Evolutionary conservation across 2,113 vertebrate species (phyloP), one percentile per base, ranked within the genome.

Genomic region (Puntigrus tetrazona): DNA sequence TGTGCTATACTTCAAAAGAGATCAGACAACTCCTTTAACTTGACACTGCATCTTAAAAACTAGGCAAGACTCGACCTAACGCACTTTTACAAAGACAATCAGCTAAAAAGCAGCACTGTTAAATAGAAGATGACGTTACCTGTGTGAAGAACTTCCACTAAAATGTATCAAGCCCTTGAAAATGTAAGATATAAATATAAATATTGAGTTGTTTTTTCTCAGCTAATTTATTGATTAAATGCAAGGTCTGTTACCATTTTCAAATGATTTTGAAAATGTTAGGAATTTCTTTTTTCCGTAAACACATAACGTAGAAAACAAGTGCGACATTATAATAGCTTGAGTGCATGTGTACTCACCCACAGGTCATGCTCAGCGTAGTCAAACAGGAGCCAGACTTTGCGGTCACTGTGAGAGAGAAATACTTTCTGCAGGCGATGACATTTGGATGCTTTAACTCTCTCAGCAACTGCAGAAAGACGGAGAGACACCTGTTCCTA

Each of bases 371-470:
- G 96, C 85, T 97, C 96, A 79, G 96, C 96, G 85, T 97, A 97
- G 92, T 97, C 96, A 87, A 97, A 97, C 69, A 97, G 95, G 78
- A 97, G 93, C 96, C 96, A 97, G 89, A 97, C 96, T 89, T 97
- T 97, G 84, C 96, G 94, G 89, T 97, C 96, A 74, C 96, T 97
- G 90, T 97, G 96, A 80, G 96, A 97, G 91, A 97, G 94, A 92
- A 97, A 97, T 81, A 97, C 96, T 89, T 97, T 97, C 92, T 97
- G 96, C 90, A 97, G 93, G 0, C 95, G 75, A 97, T 97, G 89
- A 97, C 96, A 0, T 97, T 97, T 13, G 96, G 95, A 87, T 97
- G 96, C 92, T 97, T 97, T 94, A 97, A 83, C 87, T 97, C 96
- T 88, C 96, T 93, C 91, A 97, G 93, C 92, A 97, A 94, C 96